phyloP scores from a whole-genome alignment of 2,888 invertebrate genomes.

The Drosophila borealis region DNA sequence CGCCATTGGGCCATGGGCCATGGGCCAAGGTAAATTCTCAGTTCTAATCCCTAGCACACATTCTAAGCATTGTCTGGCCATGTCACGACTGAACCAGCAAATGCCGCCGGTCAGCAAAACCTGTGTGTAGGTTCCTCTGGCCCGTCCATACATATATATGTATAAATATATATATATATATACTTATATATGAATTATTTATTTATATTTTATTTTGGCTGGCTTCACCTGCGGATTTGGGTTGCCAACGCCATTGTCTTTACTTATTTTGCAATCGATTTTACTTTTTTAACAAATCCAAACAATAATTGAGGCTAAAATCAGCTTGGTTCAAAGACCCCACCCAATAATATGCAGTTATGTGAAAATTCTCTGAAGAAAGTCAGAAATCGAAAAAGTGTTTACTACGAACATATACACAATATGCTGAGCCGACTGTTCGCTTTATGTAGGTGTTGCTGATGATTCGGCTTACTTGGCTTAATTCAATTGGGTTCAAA shows the following conservation, averaged over 20 bases:
- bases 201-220: background rate
- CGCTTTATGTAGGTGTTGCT: constrained; percentile 40
- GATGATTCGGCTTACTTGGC: constrained; percentile 1
- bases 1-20: constrained; percentile 26
- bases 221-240: constrained; percentile 29
- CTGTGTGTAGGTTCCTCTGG: no score
- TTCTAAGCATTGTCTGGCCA: constrained; percentile 10
- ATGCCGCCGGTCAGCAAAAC: constrained; percentile 36
- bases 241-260: constrained; percentile 22
- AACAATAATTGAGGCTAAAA: background rate
- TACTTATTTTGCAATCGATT: constrained; percentile 56
- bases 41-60: background rate
- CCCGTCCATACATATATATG: no score
- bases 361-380: background rate
- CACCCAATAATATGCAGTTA: constrained; percentile 17
- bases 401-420: background rate
- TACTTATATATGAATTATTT: no score
- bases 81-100: constrained; percentile 10
- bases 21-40: constrained; percentile 3
- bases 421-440: constrained; percentile 30
- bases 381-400: constrained; percentile 17
- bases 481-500: constrained; percentile 1
- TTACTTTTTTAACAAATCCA: constrained; percentile 19
- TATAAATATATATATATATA: no score
- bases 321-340: constrained; percentile 47